Evolutionary conservation across 2,113 vertebrate genomes (phyloP).

Genomic region (Psilopogon haemacephalus): DNA sequence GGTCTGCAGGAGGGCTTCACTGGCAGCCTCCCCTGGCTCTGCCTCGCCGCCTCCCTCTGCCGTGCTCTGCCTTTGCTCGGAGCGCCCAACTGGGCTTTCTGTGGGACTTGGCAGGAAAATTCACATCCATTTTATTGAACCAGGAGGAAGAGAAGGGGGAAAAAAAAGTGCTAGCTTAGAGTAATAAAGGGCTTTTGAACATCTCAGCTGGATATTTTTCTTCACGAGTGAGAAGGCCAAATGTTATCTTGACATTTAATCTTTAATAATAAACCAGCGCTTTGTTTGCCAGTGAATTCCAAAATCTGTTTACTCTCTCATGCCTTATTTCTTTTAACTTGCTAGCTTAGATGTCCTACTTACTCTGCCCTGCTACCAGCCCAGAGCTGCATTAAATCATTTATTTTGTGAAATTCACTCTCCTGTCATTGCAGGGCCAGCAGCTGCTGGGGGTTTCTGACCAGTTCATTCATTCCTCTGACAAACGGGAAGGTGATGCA

Average conservation of each 20-base stretch:
- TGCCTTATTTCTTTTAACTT: constrained; percentile 56
- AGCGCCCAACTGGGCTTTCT: not conserved
- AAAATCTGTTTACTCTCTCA: constrained; percentile 54
- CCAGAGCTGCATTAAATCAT: not conserved
- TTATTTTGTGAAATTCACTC: not conserved
- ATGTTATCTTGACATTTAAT: constrained; percentile 75
- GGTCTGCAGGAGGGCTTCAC: not conserved
- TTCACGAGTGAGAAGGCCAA: constrained; percentile 64
- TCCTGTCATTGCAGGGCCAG: not conserved
- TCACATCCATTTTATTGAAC: constrained; percentile 43
- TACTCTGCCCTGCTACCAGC: not conserved
- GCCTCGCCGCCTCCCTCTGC: not conserved
- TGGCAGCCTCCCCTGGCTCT: not conserved
- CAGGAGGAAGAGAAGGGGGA: not conserved
- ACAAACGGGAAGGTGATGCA: rapidly evolving
- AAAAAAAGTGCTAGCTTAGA: not conserved
- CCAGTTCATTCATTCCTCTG: rapidly evolving
- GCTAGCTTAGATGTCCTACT: constrained; percentile 34
- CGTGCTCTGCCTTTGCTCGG: not conserved
- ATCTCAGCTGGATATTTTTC: constrained; percentile 70
- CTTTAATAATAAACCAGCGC: constrained; percentile 68
- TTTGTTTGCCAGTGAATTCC: constrained; percentile 59
- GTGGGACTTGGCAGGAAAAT: constrained; percentile 1
- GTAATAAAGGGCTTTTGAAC: constrained; percentile 67
- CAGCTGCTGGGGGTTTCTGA: not conserved